phyloP scores from a whole-genome alignment of 2,888 invertebrate genomes.

The Synanthedon formicaeformis region DNA sequence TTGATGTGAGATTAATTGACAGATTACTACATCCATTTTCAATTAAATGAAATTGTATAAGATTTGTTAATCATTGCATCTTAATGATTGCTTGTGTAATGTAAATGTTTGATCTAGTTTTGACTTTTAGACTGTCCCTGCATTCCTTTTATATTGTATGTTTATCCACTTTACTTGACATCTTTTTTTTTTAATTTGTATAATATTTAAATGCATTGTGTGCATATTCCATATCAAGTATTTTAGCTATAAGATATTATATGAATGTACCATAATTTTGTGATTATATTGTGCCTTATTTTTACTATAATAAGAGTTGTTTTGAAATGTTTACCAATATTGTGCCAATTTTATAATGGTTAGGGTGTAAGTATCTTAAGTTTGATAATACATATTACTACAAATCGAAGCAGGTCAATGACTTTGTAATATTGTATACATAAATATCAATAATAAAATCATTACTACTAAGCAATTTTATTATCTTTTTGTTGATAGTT shows the following conservation, averaged over 20 bases:
- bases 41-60: too few relatives aligned
- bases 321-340: slow-evolving; percentile 31
- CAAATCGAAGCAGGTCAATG: neutral
- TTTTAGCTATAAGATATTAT: slow-evolving; percentile 22
- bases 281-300: slow-evolving; percentile 48
- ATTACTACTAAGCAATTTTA: too few relatives aligned
- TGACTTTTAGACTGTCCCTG: slow-evolving; percentile 1
- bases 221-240: neutral
- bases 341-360: slow-evolving; percentile 41
- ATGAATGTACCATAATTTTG: slow-evolving; percentile 9
- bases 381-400: neutral
- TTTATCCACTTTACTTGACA: slow-evolving; percentile 1
- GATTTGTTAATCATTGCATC: too few relatives aligned
- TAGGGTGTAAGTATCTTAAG: neutral
- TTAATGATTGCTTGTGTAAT: too few relatives aligned
- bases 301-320: slow-evolving; percentile 11
- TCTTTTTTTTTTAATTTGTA: neutral
- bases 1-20: too few relatives aligned
- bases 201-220: neutral
- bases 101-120: neutral
- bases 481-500: too few relatives aligned
- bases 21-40: too few relatives aligned
- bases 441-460: too few relatives aligned
- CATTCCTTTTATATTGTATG: neutral
- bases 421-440: too few relatives aligned